phyloP scores from a whole-genome alignment of 2,888 invertebrate genomes.

The Ethmia dodecea region DNA sequence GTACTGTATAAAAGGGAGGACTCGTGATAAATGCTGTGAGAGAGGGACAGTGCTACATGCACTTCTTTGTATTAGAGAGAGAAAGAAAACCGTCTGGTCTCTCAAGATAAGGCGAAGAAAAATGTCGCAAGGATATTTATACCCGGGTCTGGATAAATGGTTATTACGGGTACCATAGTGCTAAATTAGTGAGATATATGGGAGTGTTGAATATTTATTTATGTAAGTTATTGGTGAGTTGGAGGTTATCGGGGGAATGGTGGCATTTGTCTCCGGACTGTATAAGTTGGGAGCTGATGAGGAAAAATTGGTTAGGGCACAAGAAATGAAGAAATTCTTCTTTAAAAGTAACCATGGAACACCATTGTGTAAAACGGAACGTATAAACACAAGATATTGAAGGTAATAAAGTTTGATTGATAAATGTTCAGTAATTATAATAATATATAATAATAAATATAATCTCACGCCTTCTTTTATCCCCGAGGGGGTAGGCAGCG shows the following conservation, averaged over 20 bases:
- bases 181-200: slow-evolving; percentile 75
- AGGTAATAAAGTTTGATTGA: too few species aligned
- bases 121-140: slow-evolving; percentile 72
- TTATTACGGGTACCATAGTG: slow-evolving; percentile 67
- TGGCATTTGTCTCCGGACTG: not conserved
- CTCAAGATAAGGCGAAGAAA: slow-evolving; percentile 70
- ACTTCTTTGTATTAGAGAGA: slow-evolving; percentile 23
- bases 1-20: slow-evolving; percentile 49
- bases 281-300: too few species aligned
- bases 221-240: slow-evolving; percentile 48
- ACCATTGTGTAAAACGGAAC: too few species aligned
- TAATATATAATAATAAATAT: too few species aligned
- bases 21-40: slow-evolving; percentile 45
- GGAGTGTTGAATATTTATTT: slow-evolving; percentile 74
- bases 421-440: too few species aligned
- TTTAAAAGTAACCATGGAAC: too few species aligned
- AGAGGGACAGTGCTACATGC: slow-evolving; percentile 30
- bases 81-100: slow-evolving; percentile 52
- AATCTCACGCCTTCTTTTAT: too few species aligned
- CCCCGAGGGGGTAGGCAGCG: too few species aligned
- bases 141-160: slow-evolving; percentile 60
- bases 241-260: not conserved
- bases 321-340: too few species aligned
- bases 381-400: too few species aligned
- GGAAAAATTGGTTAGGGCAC: too few species aligned